Evolutionary conservation across 1,140 invertebrate species (phyloP).

Genomic region (Phymorhynchus buccinoides): DNA sequence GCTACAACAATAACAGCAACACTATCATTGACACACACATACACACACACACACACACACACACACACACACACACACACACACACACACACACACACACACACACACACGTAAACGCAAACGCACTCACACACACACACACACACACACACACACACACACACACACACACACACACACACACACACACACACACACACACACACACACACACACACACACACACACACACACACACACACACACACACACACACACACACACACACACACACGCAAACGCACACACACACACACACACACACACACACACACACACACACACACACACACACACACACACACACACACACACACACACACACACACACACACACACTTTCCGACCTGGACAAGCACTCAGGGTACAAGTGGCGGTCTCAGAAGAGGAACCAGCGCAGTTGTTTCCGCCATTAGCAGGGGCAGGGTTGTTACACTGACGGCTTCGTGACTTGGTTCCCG

Average conservation of each 20-base stretch:
- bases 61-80: too few relatives aligned
- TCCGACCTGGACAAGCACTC: neutral
- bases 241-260: too few relatives aligned
- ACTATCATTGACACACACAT: neutral
- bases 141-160: too few relatives aligned
- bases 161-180: too few relatives aligned
- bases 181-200: too few relatives aligned
- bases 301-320: neutral
- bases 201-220: too few relatives aligned
- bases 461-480: conserved; percentile 78
- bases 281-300: neutral
- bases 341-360: neutral
- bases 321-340: neutral
- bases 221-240: too few relatives aligned
- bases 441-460: conserved; percentile 55
- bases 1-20: too few relatives aligned
- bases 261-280: neutral
- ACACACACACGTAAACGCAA: neutral
- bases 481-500: conserved; percentile 77
- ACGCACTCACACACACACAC: neutral
- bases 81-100: too few relatives aligned
- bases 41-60: too few relatives aligned
- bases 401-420: neutral
- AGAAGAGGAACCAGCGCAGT: conserved; percentile 46
- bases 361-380: neutral